Conservation (phyloP, 2,888 invertebrate genomes). For the Tetranychus truncatus region DNA sequence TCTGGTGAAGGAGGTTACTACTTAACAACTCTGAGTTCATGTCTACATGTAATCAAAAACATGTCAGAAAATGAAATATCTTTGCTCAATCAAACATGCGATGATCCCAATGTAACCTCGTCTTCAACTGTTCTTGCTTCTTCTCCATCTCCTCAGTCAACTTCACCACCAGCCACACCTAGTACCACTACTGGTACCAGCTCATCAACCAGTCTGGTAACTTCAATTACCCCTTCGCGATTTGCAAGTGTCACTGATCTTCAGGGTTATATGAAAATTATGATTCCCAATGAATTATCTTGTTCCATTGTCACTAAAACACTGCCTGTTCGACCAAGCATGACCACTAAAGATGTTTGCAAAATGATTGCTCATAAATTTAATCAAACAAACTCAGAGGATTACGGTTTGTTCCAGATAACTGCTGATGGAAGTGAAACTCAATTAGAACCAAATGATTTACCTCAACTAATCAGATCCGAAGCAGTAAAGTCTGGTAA, state of each 20-base stretch:
- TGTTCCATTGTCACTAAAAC: conserved; percentile 76
- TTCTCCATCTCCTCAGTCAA: background rate
- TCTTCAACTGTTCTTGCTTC: background rate
- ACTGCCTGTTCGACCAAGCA: conserved; percentile 76
- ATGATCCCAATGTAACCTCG: background rate
- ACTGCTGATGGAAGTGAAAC: conserved; percentile 73
- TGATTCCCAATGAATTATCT: conserved; percentile 79
- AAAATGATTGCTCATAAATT: conserved; percentile 78
- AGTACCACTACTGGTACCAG: conserved; percentile 14
- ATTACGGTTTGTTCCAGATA: conserved; percentile 74
- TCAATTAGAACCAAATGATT: conserved; percentile 65
- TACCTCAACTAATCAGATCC: conserved; percentile 68
- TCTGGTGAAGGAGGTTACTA: conserved; percentile 89
- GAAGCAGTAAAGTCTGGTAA: conserved; percentile 41
- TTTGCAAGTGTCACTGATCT: conserved; percentile 21
- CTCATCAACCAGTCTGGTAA: background rate
- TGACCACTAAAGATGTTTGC: conserved; percentile 77
- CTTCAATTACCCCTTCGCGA: conserved; percentile 11
- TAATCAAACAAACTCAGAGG: conserved; percentile 84
- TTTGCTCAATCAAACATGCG: background rate
- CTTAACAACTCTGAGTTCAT: conserved; percentile 76
- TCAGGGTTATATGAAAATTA: conserved; percentile 63
- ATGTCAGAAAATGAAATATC: background rate
- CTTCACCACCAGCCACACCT: conserved; percentile 5
- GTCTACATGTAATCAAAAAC: conserved; percentile 71